Evolutionary conservation across 2,797 vertebrate species (phyloP).

Genomic region (Linurgus olivaceus): DNA sequence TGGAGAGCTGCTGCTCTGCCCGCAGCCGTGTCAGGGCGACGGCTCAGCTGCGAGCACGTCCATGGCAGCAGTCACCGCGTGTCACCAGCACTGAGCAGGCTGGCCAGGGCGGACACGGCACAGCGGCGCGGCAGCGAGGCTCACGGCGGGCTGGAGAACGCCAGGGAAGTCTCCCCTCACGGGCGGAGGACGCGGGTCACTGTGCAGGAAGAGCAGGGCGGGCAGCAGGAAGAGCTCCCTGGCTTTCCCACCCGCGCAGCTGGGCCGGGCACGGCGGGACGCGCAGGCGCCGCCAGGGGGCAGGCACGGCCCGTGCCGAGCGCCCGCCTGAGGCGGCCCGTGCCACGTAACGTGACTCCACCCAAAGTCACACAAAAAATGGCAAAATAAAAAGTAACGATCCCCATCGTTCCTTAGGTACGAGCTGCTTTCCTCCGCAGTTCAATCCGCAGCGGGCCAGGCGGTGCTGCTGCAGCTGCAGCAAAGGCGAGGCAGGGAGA

Average conservation of each 20-base stretch:
- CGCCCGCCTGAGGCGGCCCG: not conserved
- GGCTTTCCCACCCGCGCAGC: fast-evolving
- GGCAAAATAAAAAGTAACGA: too few relatives aligned
- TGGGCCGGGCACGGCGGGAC: fast-evolving
- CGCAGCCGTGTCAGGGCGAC: too few relatives aligned
- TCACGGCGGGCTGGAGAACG: not conserved
- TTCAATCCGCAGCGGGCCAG: not conserved
- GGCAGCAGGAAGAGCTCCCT: fast-evolving
- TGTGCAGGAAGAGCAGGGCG: fast-evolving
- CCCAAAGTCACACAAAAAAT: fast-evolving
- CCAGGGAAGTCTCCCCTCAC: fast-evolving
- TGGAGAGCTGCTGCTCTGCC: not conserved
- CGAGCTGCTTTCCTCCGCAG: not conserved
- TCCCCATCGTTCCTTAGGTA: fast-evolving
- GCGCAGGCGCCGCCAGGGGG: not conserved
- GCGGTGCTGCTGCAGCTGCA: not conserved
- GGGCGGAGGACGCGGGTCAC: fast-evolving
- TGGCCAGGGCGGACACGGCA: not conserved
- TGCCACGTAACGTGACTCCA: not conserved
- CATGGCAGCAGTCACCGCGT: not conserved
- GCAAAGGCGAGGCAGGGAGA: not conserved
- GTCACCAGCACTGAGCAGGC: not conserved
- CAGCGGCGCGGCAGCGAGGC: not conserved
- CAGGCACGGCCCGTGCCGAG: not conserved
- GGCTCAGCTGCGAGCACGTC: not conserved